Evolutionary conservation across 1,140 invertebrate species (phyloP), one percentile per base, ranked within the genome.

Genomic region (Drosophila parabipectinata): DNA sequence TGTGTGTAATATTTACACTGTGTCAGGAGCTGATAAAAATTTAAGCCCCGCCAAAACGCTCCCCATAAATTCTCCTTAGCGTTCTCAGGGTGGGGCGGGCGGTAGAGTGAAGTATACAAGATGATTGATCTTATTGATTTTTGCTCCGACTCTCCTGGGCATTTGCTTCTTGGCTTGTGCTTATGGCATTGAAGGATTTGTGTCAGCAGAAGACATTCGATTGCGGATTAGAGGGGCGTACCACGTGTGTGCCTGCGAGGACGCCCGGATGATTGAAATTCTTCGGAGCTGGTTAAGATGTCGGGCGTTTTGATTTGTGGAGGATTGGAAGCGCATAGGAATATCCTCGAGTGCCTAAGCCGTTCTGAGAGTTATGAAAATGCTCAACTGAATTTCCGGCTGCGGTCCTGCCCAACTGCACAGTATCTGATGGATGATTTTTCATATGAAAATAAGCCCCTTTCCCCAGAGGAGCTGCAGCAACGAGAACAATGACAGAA

Each of bases 21-120:
- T 88, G 79, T 88, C 83, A 82, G 87, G 87, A 88, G 83, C 84
- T 89, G 84, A 89, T 89, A 73, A 88, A 88, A 88, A 88, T 88
- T 88, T 83, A 88, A 88, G 83, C 79, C 72, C 47, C 24, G 76
- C 55, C 76, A 62, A 67, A 83, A 88, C 72, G 79, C 60, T 72
- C 51, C 68, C 73, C 72, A 83, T 83, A 79, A 71, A 83, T 82
- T 77, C 77, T 71, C 59, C 78, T 85, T 80, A 79, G 66, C 66
- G 39, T 14, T n/a, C 39, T 10, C 4, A 66, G 47, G 24, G 9
- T 39, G 41, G 30, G 58, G 30, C 10, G 9, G 18, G 1, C 24
- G 39, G 39, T n/a, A 32, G 4, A 51, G 68, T 57, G 63, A 52
- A 62, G 68, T 56, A 37, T 76, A 63, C 67, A 64, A 75, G 78